Percentiles rank a stretch among this genome's conserved stretches.
Conservation (phyloP, 2,888 invertebrate genomes). For the Gortyna flavago region DNA sequence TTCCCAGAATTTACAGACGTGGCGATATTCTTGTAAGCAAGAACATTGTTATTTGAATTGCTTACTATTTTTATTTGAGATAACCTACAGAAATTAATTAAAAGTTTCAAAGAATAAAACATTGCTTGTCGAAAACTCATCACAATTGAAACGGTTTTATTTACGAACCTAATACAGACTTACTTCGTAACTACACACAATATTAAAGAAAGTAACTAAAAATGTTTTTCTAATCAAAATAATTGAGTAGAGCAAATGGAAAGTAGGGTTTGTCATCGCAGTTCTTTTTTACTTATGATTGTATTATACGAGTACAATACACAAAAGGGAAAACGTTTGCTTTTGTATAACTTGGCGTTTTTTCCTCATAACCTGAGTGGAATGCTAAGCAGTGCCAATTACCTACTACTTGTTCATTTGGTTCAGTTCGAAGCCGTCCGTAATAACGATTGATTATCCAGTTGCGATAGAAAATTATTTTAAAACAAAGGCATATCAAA, state of each 20-base stretch:
- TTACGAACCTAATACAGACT: constrained; percentile 4
- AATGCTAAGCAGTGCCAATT: constrained; percentile 42
- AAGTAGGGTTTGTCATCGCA: constrained; percentile 42
- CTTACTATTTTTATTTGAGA: not conserved
- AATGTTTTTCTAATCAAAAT: constrained; percentile 59
- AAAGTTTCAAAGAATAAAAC: not conserved
- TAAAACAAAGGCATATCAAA: not conserved
- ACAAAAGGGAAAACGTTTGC: constrained; percentile 43
- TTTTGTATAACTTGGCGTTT: constrained; percentile 40
- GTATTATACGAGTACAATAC: constrained; percentile 54
- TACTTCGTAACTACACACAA: constrained; percentile 24
- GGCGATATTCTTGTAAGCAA: not conserved
- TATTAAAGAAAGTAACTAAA: constrained; percentile 39
- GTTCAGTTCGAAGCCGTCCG: constrained; percentile 13
- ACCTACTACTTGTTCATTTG: constrained; percentile 22
- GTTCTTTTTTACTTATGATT: constrained; percentile 55
- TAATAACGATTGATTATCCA: constrained; percentile 42
- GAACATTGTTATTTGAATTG: not conserved
- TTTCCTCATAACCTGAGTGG: constrained; percentile 43
- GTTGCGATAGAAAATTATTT: constrained; percentile 1
- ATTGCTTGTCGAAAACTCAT: not conserved
- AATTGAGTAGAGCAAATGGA: constrained; percentile 53
- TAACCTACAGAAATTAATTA: not conserved
- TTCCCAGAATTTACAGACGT: too few relatives aligned
- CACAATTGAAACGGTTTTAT: constrained; percentile 1